Base-by-base conservation (phyloP, 1,140 invertebrate genomes). In the Cyclargus thomasi region DNA sequence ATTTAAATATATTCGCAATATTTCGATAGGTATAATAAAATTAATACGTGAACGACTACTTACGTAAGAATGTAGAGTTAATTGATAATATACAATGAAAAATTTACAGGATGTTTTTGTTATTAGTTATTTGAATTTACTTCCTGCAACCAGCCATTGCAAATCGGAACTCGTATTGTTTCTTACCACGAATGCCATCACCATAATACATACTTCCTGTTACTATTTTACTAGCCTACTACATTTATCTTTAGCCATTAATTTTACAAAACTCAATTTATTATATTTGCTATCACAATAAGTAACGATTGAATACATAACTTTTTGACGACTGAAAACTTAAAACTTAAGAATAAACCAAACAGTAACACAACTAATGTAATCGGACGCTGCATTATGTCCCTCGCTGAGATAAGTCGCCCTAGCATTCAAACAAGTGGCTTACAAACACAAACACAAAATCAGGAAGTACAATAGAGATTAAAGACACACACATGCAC, bases 401-500 rank as follows among this genome's bases (percentile, higher is more conserved):
- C 85, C 83, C 88, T 88, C 81, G 74, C 82, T 77, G 82, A 88
- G 88, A 88, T 86, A 87, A 85, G 84, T 86, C 81, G 86, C 88
- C 88, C 88, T 83, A 87, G 78, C 85, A 88, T 88, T 88, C 85
- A 82, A 90, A 88, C 88, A 90, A 90, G 88, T 90, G 86, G 84
- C 85, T 83, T 80, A 88, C 88, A 39, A 85, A 88, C 87, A 90
- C 88, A 63, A n/a, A 65, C 74, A 64, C 70, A 78, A 74, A 72
- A 88, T 90, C 86, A 90, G 88, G 88, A 90, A 90, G 88, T 88
- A 88, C 88, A 88, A 90, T 86, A 78, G 82, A 87, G 84, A 88
- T 88, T 86, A 87, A 88, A 88, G 79, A 81, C 80, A 83, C 83
- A 77, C 79, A 82, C 78, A 82, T 85, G 82, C 85, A 86, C 85